Percentiles rank a stretch among this genome's conserved stretches.
Evolutionary conservation across 1,140 invertebrate genomes (phyloP).

Genomic region (Macrobrachium rosenbergii): DNA sequence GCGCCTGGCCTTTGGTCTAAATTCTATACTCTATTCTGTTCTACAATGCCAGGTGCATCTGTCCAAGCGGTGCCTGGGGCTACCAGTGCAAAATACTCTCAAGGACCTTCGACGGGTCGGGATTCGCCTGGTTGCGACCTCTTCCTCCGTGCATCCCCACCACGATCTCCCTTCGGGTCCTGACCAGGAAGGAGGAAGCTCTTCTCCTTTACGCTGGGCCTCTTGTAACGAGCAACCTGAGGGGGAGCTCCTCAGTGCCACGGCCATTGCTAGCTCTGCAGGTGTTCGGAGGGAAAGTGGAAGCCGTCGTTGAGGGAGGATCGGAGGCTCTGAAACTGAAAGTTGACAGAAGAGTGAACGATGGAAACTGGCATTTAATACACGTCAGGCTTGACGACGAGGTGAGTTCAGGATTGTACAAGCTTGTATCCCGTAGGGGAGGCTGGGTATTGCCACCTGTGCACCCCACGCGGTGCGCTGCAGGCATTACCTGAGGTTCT

Average conservation of each 20-base stretch:
- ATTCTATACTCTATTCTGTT: no score
- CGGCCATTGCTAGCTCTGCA: conserved; percentile 26
- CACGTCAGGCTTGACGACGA: conserved; percentile 20
- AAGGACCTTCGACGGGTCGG: conserved; percentile 26
- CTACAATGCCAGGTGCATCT: conserved; percentile 21
- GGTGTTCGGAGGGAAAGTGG: conserved; percentile 10
- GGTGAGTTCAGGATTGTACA: neutral
- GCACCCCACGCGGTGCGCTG: no score
- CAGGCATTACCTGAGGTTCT: neutral
- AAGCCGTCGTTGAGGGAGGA: conserved; percentile 23
- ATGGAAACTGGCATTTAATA: conserved; percentile 24
- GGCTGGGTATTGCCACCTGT: neutral
- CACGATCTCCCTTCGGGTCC: conserved; percentile 33
- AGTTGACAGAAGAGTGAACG: neutral
- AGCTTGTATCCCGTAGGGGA: neutral
- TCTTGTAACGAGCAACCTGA: neutral
- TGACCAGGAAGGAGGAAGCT: neutral
- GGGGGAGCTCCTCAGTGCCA: neutral
- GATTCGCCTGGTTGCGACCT: conserved; percentile 22
- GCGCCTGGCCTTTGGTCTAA: no score
- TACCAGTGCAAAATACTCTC: conserved; percentile 27
- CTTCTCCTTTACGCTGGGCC: conserved; percentile 42
- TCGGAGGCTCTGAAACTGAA: neutral
- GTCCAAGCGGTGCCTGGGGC: conserved; percentile 28
- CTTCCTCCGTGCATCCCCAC: conserved; percentile 34